phyloP scores from a whole-genome alignment of 2,113 vertebrate genomes.

The Strix aluco region DNA sequence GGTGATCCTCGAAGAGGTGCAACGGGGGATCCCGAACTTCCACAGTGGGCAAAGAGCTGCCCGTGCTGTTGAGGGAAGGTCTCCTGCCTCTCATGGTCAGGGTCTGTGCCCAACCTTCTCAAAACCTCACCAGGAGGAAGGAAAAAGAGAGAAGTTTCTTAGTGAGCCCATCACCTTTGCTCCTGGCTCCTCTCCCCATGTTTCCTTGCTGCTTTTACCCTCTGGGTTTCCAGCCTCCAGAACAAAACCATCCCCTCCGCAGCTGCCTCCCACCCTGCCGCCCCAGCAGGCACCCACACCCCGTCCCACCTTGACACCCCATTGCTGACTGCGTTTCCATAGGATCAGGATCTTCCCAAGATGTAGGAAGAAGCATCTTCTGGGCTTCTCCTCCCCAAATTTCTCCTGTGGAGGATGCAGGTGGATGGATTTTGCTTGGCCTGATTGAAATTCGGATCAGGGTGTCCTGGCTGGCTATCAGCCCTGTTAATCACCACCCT shows the following conservation, averaged over 20 bases:
- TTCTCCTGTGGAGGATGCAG: neutral
- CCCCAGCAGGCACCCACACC: neutral
- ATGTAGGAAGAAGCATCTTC: accelerated
- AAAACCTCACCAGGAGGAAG: neutral
- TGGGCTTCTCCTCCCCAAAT: accelerated
- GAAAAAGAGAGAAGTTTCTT: neutral
- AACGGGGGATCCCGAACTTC: accelerated
- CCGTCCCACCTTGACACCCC: neutral
- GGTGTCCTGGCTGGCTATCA: neutral
- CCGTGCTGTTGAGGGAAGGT: neutral
- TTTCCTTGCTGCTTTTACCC: neutral
- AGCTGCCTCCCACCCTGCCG: neutral
- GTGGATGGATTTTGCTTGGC: neutral
- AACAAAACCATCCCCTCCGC: neutral
- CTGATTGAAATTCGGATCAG: neutral
- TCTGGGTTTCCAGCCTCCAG: neutral
- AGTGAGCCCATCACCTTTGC: neutral
- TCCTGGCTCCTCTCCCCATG: neutral
- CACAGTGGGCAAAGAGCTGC: neutral
- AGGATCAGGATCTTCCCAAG: neutral
- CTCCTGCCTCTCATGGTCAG: accelerated
- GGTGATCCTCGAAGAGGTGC: neutral
- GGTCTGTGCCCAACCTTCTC: neutral
- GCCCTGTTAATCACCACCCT: neutral
- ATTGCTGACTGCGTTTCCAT: accelerated